Evolutionary conservation across 2,797 vertebrate species (phyloP).

Genomic region (Lithobates sylvaticus): DNA sequence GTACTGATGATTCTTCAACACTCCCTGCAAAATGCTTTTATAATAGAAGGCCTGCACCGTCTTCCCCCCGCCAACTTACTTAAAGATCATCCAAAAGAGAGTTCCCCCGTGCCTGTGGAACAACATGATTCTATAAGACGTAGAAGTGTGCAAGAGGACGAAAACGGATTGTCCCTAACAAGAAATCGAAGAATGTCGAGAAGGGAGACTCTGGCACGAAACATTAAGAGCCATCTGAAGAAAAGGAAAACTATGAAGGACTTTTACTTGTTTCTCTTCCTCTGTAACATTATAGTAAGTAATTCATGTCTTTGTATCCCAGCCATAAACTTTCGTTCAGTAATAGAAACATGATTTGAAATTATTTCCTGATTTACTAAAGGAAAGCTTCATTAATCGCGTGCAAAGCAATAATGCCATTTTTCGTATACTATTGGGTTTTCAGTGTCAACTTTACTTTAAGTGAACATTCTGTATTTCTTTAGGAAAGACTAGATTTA

Average conservation of each 20-base stretch:
- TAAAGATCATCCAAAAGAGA: background rate
- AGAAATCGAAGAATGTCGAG: slow-evolving; percentile 58
- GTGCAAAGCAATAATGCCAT: too few species aligned
- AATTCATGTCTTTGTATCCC: background rate
- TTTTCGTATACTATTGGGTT: too few species aligned
- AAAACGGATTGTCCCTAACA: slow-evolving; percentile 58
- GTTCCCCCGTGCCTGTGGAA: slow-evolving; percentile 66
- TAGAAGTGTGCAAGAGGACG: slow-evolving; percentile 59
- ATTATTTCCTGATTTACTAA: too few species aligned
- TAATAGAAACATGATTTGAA: background rate
- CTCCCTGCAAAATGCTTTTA: slow-evolving; percentile 80
- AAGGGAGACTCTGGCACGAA: slow-evolving; percentile 44
- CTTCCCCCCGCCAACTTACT: slow-evolving; percentile 71
- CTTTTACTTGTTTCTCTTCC: slow-evolving; percentile 76
- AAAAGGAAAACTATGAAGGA: slow-evolving; percentile 82
- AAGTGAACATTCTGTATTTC: too few species aligned
- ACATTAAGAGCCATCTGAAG: slow-evolving; percentile 75
- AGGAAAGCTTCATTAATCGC: too few species aligned
- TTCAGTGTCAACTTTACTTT: too few species aligned
- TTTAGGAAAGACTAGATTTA: too few species aligned
- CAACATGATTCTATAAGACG: slow-evolving; percentile 67
- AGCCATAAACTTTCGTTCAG: too few species aligned
- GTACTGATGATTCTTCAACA: slow-evolving; percentile 79
- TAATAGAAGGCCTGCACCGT: slow-evolving; percentile 81
- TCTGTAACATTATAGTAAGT: slow-evolving; percentile 80